Conservation (phyloP, 2,888 invertebrate genomes). For the Seladonia tumulorum region DNA sequence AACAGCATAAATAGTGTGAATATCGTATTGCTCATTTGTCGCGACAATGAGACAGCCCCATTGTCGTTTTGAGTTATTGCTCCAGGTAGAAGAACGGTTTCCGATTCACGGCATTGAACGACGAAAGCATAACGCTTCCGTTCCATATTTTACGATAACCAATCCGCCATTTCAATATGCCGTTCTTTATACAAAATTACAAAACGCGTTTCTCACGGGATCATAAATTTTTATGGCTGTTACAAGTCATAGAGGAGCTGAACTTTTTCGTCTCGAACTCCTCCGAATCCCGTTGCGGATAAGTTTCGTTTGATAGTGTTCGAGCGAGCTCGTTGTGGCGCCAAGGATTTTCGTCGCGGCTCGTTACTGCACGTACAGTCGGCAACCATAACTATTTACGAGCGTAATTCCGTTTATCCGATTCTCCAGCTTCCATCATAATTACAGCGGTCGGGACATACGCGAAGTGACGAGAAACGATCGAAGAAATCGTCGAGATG, state of each 20-base stretch:
- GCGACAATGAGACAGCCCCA: background rate
- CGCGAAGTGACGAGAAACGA: background rate
- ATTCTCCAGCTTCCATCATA: background rate
- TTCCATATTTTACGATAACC: background rate
- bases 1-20: background rate
- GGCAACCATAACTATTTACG: conserved; percentile 27
- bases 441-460: background rate
- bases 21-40: background rate
- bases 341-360: background rate
- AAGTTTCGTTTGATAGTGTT: background rate
- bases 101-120: background rate
- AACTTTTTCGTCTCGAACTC: background rate
- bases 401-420: conserved; percentile 20
- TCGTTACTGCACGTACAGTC: background rate
- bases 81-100: background rate
- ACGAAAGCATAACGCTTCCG: background rate
- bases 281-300: background rate
- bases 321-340: background rate
- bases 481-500: background rate
- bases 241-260: background rate
- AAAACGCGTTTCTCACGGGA: background rate
- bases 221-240: background rate
- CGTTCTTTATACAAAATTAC: background rate
- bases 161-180: background rate
- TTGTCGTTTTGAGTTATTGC: background rate